A percentile compares a stretch with the other conserved stretches of the same genome.
Evolutionary conservation across 2,797 vertebrate genomes (phyloP).

Genomic region (Gadopsis marmoratus): DNA sequence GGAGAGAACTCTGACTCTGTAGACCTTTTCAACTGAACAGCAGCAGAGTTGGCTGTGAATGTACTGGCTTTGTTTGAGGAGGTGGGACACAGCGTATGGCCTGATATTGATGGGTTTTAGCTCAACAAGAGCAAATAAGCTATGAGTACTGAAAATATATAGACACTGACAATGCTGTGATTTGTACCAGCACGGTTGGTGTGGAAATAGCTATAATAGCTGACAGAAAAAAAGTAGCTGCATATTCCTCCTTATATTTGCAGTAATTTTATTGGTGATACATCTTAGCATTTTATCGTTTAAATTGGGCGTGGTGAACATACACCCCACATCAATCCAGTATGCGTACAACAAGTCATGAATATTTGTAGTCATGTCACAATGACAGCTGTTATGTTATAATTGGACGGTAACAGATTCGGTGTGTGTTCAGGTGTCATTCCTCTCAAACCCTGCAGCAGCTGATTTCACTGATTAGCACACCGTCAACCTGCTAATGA

Average conservation of each 20-base stretch:
- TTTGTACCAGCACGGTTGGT: background rate
- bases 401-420: background rate
- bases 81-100: background rate
- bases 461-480: background rate
- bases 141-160: background rate
- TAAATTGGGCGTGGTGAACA: background rate
- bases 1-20: background rate
- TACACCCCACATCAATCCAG: background rate
- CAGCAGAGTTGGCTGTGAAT: background rate
- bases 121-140: background rate
- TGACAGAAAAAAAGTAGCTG: background rate
- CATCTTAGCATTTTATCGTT: background rate
- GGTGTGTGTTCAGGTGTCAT: background rate
- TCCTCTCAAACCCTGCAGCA: background rate
- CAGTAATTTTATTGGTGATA: background rate
- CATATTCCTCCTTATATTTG: background rate
- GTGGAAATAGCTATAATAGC: background rate
- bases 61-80: background rate
- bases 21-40: background rate
- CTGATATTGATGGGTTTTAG: background rate
- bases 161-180: background rate
- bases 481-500: slow-evolving; percentile 1
- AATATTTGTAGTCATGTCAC: background rate
- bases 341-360: background rate
- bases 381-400: background rate